Evolutionary conservation across 2,888 invertebrate genomes (phyloP).

Genomic region (Orchesellides sinensis): DNA sequence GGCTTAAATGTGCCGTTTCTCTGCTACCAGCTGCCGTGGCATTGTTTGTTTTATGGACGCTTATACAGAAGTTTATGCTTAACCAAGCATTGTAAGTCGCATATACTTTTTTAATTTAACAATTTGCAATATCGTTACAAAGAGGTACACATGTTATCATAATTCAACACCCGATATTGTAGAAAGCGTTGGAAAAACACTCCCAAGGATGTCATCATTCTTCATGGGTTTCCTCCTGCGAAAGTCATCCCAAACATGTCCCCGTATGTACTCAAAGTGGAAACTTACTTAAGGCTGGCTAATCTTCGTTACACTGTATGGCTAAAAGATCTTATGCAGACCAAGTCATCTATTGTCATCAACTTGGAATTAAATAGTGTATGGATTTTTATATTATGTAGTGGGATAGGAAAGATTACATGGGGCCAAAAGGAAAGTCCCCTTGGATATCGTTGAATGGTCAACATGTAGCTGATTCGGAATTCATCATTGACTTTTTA

Average conservation of each 20-base stretch:
- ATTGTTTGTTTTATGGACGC: no score
- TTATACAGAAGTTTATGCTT: no score
- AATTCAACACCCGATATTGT: no score
- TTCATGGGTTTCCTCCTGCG: slow-evolving; percentile 36
- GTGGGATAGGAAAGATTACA: slow-evolving; percentile 38
- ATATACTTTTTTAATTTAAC: no score
- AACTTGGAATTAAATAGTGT: not conserved
- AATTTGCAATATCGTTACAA: no score
- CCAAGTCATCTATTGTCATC: not conserved
- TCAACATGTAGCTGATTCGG: slow-evolving; percentile 67
- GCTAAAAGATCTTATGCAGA: not conserved
- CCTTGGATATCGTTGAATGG: slow-evolving; percentile 71
- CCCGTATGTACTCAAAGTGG: slow-evolving; percentile 32
- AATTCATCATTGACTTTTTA: slow-evolving; percentile 66
- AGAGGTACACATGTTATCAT: no score
- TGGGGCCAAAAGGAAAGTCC: slow-evolving; percentile 58
- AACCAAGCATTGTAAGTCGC: no score
- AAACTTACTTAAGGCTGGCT: slow-evolving; percentile 41
- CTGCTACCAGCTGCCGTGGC: no score
- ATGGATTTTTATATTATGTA: slow-evolving; percentile 5
- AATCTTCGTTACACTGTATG: slow-evolving; percentile 29
- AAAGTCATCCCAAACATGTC: slow-evolving; percentile 31
- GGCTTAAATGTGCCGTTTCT: no score
- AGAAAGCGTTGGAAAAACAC: slow-evolving; percentile 32
- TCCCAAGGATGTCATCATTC: slow-evolving; percentile 20